phyloP scores from a whole-genome alignment of 2,113 vertebrate genomes.

The Theristicus caerulescens region DNA sequence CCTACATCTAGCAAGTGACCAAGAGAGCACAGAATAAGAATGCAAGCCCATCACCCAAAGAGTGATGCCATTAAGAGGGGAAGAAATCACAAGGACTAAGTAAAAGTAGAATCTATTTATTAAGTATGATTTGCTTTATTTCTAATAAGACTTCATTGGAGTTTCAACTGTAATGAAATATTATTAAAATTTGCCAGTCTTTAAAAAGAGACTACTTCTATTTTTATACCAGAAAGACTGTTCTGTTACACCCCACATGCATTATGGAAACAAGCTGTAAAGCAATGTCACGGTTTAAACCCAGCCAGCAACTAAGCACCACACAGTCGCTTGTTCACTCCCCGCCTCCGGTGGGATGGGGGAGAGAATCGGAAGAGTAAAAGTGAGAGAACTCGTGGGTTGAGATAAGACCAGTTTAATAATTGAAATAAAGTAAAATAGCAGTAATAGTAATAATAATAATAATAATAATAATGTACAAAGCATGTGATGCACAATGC shows the following conservation, averaged over 20 bases:
- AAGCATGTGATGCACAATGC: no score
- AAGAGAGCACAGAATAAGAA: neutral
- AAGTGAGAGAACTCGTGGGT: no score
- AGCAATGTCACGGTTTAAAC: neutral
- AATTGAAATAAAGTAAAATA: no score
- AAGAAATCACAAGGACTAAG: neutral
- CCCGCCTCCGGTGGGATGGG: no score
- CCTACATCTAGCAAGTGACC: neutral
- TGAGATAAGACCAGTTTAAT: no score
- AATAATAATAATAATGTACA: no score
- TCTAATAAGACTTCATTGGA: neutral
- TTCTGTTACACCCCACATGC: neutral
- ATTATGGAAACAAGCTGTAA: neutral
- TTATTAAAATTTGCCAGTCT: neutral
- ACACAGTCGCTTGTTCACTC: no score
- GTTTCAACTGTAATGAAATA: neutral
- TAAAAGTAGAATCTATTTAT: neutral
- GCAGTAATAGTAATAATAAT: no score
- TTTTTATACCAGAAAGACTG: neutral
- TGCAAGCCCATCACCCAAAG: neutral
- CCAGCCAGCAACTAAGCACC: no score
- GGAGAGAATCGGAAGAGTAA: no score
- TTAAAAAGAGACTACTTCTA: neutral
- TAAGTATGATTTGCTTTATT: neutral
- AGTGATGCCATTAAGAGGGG: neutral